Evolutionary conservation across 2,113 vertebrate genomes (phyloP).

Genomic region (Scortum barcoo): DNA sequence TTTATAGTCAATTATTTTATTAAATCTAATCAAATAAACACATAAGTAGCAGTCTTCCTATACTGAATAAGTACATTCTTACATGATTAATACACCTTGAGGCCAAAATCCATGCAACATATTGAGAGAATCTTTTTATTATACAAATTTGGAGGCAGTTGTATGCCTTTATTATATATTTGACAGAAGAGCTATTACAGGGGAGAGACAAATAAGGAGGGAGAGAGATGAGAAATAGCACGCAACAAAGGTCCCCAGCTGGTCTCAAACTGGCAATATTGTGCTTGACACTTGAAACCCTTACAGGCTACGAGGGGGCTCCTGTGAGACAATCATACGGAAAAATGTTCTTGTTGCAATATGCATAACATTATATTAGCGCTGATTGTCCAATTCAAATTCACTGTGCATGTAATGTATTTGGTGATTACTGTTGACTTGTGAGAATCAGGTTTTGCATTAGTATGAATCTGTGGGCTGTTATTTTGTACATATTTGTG

Average conservation of each 20-base stretch:
- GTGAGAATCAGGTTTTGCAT: background rate
- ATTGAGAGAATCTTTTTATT: background rate
- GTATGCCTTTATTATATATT: background rate
- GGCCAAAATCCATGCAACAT: background rate
- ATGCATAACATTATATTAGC: background rate
- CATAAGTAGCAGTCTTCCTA: background rate
- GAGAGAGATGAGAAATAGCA: background rate
- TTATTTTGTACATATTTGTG: background rate
- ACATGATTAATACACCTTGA: background rate
- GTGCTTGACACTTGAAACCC: background rate
- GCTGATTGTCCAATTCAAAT: background rate
- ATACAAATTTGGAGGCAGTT: background rate
- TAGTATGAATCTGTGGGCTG: background rate
- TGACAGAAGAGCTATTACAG: background rate
- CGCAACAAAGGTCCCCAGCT: background rate
- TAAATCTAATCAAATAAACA: background rate
- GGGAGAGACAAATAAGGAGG: background rate
- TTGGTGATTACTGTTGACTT: background rate
- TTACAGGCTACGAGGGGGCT: background rate
- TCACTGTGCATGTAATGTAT: background rate
- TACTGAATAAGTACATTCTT: background rate
- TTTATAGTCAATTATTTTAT: background rate
- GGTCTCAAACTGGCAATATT: background rate
- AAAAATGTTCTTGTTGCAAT: background rate
- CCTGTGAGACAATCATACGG: background rate